Base-by-base conservation (phyloP, 2,113 vertebrate genomes). In the Corvus hawaiiensis region DNA sequence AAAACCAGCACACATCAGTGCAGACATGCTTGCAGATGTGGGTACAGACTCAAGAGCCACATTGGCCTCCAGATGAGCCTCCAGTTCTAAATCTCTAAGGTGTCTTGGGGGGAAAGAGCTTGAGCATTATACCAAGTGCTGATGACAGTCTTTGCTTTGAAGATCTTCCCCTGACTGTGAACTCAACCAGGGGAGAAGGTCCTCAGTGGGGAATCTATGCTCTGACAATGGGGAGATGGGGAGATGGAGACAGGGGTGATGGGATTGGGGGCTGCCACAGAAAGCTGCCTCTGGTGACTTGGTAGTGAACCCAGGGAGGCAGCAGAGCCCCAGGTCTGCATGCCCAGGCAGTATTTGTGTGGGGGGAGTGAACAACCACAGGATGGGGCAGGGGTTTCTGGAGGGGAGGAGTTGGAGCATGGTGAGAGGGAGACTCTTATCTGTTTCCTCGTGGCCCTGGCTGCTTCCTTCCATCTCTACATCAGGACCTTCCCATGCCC, bases 391-490 rank as follows among this genome's bases (percentile, higher is more conserved):
- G n/a, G 79, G 67, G n/a, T 32, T 83, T 7, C 2, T 61, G 74
- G 93, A 85, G 67, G 67, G 92, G 71, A 78, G 83, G 67, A 93
- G 67, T 0, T 0, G 20, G 82, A 93, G 41, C 54, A 23, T 2
- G 14, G 75, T 1, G 6, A 62, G 59, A 63, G 39, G 15, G 43
- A 79, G 26, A 16, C 32, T 64, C 94, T 95, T 95, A 96, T 96
- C 95, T 93, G 85, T 82, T 97, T 97, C 94, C 95, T 77, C 1
- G 0, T 15, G 48, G 71, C 67, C 18, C 59, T 20, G 55, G 54
- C 75, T 90, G 84, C 82, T 95, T 97, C 94, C 94, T 96, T 39
- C 93, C 87, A 55, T 9, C 1, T 1, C 35, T 46, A 27, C 73
- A 30, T 17, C 13, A 6, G 20, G 44, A 87, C 69, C 37, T 61